phyloP scores from a whole-genome alignment of 2,888 invertebrate genomes.

The Matsumyia berberina region DNA sequence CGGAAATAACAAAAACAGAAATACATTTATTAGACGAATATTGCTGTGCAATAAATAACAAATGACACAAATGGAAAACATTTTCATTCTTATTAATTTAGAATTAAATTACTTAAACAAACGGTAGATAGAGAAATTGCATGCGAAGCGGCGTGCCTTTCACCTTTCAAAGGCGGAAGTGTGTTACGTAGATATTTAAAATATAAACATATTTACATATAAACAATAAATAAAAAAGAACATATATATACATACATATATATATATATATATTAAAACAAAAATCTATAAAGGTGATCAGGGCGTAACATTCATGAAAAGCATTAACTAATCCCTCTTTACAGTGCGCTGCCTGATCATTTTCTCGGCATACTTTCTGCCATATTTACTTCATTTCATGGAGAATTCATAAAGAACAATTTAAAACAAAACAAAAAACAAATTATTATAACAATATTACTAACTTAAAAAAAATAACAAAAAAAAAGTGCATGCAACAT shows the following conservation, averaged over 20 bases:
- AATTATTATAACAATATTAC: conserved; percentile 41
- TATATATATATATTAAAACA: conserved; percentile 29
- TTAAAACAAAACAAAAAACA: conserved; percentile 21
- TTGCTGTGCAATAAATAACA: conserved; percentile 77
- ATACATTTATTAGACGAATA: conserved; percentile 70
- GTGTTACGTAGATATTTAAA: conserved; percentile 73
- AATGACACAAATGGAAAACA: conserved; percentile 63
- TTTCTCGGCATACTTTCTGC: conserved; percentile 63
- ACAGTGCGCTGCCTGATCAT: conserved; percentile 54
- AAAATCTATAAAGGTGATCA: conserved; percentile 38
- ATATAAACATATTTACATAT: conserved; percentile 72
- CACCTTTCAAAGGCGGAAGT: conserved; percentile 67
- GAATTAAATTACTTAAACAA: conserved; percentile 55
- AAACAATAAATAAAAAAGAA: conserved; percentile 42
- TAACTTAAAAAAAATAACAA: conserved; percentile 30
- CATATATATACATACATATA: conserved; percentile 28
- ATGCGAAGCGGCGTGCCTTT: conserved; percentile 70
- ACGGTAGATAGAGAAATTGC: conserved; percentile 72
- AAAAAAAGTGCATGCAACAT: conserved; percentile 69
- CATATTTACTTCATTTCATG: conserved; percentile 57
- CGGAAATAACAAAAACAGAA: conserved; percentile 58
- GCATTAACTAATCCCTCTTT: conserved; percentile 50
- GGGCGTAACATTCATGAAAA: conserved; percentile 48
- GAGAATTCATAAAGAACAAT: conserved; percentile 56
- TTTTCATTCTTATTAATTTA: conserved; percentile 72